Percentiles rank a stretch among this genome's conserved stretches.
Conservation (phyloP, 2,888 invertebrate genomes). For the Congeria kusceri region DNA sequence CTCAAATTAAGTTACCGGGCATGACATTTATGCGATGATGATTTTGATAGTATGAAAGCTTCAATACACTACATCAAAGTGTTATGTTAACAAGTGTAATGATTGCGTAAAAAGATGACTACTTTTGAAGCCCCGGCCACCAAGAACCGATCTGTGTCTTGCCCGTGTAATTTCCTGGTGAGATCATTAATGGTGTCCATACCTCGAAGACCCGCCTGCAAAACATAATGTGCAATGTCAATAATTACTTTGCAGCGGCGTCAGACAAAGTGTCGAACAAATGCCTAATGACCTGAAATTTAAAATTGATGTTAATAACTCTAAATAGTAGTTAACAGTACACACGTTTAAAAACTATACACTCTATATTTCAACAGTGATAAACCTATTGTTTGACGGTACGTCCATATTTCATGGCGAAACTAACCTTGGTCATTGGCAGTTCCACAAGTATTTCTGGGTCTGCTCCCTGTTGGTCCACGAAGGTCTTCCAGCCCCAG, state of each 20-base stretch:
- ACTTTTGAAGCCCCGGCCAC: constrained; percentile 78
- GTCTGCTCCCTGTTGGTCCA: constrained; percentile 70
- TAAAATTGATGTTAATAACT: too few species aligned
- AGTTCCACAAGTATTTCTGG: constrained; percentile 78
- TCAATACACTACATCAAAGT: too few species aligned
- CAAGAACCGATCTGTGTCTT: constrained; percentile 55
- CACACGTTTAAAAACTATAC: background rate
- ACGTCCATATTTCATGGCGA: too few species aligned
- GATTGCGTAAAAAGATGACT: constrained; percentile 1
- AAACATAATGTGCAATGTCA: background rate
- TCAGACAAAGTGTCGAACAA: too few species aligned
- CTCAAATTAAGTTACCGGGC: background rate
- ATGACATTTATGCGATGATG: background rate
- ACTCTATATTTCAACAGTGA: too few species aligned
- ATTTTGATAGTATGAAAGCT: background rate
- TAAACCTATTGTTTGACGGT: too few species aligned
- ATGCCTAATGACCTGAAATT: too few species aligned
- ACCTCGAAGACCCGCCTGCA: constrained; percentile 67
- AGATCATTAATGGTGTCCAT: constrained; percentile 68
- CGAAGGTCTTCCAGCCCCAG: constrained; percentile 78
- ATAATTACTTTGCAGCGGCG: background rate
- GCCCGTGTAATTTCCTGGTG: constrained; percentile 29
- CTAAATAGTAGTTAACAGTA: too few species aligned
- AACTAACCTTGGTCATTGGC: constrained; percentile 81
- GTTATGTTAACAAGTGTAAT: too few species aligned